A percentile compares a stretch with the other conserved stretches of the same genome.
phyloP scores from a whole-genome alignment of 2,888 invertebrate genomes.

The Anoplius nigerrimus region DNA sequence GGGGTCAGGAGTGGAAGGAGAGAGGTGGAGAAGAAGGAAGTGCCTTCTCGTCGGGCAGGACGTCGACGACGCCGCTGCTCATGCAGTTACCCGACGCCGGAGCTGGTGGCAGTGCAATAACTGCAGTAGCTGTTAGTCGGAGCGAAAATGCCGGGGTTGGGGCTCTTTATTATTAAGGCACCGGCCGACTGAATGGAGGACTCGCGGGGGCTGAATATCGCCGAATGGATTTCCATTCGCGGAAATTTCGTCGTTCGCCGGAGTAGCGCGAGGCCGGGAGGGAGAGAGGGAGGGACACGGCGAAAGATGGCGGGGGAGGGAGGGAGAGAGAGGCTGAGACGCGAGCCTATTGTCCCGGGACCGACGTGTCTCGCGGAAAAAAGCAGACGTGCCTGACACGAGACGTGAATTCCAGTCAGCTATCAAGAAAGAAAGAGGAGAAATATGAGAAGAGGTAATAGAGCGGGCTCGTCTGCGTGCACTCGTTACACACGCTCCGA shows the following conservation, averaged over 20 bases:
- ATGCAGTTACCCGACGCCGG: conserved; percentile 33
- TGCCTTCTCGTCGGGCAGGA: conserved; percentile 14
- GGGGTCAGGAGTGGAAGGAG: neutral
- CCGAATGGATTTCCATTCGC: conserved; percentile 54
- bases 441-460: no score
- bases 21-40: neutral
- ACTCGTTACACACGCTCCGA: conserved; percentile 3
- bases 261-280: conserved; percentile 7
- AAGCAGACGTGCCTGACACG: conserved; percentile 42
- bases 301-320: conserved; percentile 7
- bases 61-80: conserved; percentile 17
- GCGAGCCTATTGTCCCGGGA: conserved; percentile 43
- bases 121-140: conserved; percentile 33
- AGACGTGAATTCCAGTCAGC: conserved; percentile 24
- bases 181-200: conserved; percentile 24
- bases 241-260: conserved; percentile 53
- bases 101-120: conserved; percentile 7
- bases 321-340: conserved; percentile 23
- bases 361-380: conserved; percentile 49
- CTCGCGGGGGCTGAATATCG: conserved; percentile 30
- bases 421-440: conserved; percentile 28
- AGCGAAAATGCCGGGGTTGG: conserved; percentile 33
- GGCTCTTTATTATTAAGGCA: conserved; percentile 49
- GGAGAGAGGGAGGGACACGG: conserved; percentile 19
- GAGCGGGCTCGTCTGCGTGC: no score